These are phyloP conservation scores for Carlito syrichta DNA, from an alignment of 2,113 vertebrate genomes.

Conservation along the genomic window DNA sequence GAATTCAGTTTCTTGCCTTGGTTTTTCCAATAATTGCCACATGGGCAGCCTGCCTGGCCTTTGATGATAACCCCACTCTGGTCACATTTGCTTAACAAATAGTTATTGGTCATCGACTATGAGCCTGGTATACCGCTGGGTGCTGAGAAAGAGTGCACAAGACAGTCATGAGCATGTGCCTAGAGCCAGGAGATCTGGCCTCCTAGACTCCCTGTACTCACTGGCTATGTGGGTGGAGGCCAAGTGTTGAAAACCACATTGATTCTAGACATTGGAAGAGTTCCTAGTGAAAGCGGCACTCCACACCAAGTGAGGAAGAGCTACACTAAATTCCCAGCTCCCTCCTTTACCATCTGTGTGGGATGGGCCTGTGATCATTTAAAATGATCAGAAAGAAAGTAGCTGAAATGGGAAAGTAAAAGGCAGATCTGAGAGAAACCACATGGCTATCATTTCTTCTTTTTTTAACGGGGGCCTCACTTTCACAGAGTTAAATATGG, in stretches of 20 bases:
- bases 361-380: background rate
- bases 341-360: background rate
- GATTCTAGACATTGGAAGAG: background rate
- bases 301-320: background rate
- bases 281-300: background rate
- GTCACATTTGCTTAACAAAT: background rate
- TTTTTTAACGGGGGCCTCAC: background rate
- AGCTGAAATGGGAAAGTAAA: background rate
- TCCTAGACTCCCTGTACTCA: background rate
- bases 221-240: background rate
- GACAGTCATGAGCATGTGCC: background rate
- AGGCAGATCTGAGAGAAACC: background rate
- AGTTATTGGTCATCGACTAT: background rate
- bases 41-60: background rate
- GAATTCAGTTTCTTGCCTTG: background rate
- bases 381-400: background rate
- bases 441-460: fast-evolving
- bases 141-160: background rate
- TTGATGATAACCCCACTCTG: background rate
- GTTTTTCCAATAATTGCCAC: background rate
- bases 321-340: background rate
- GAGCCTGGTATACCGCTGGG: background rate
- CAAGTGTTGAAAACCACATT: background rate
- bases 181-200: background rate
- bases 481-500: background rate